These are phyloP conservation scores for Odontophorus gujanensis DNA, from an alignment of 2,113 vertebrate species.

Conservation along the genomic window DNA sequence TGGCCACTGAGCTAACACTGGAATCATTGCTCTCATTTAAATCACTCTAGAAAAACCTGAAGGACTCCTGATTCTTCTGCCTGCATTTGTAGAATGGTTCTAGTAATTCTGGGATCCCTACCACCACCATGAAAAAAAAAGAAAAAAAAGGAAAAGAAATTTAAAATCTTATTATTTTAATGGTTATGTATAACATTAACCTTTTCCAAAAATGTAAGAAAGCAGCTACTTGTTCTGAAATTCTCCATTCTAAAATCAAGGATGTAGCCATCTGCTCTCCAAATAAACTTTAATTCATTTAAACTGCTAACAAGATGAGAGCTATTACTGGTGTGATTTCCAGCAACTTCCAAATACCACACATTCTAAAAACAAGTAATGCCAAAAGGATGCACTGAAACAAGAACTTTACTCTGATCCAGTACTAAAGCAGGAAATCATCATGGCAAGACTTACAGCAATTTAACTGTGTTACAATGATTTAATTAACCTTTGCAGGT, in stretches of 20 bases:
- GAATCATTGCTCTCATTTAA: not conserved
- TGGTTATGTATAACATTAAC: not conserved
- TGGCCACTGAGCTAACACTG: not conserved
- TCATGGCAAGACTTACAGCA: not conserved
- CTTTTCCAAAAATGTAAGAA: not conserved
- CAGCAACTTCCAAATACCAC: conserved; percentile 27
- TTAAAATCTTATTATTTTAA: not conserved
- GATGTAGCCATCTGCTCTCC: not conserved
- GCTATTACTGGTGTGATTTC: not conserved
- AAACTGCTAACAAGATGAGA: not conserved
- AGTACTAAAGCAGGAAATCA: not conserved
- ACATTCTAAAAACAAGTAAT: not conserved
- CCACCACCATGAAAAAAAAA: not conserved
- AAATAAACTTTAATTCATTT: not conserved
- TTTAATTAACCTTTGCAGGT: not conserved
- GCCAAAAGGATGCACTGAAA: conserved; percentile 3
- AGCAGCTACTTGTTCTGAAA: not conserved
- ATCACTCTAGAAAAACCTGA: not conserved
- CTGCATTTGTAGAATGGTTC: not conserved
- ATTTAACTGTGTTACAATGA: not conserved
- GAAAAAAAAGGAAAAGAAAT: not conserved
- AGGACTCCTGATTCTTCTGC: not conserved
- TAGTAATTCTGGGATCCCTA: not conserved
- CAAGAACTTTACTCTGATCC: not conserved
- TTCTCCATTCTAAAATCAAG: not conserved